These are phyloP conservation scores for Allolobophora icterica DNA, from an alignment of 2,888 invertebrate species.

Conservation along the genomic window DNA sequence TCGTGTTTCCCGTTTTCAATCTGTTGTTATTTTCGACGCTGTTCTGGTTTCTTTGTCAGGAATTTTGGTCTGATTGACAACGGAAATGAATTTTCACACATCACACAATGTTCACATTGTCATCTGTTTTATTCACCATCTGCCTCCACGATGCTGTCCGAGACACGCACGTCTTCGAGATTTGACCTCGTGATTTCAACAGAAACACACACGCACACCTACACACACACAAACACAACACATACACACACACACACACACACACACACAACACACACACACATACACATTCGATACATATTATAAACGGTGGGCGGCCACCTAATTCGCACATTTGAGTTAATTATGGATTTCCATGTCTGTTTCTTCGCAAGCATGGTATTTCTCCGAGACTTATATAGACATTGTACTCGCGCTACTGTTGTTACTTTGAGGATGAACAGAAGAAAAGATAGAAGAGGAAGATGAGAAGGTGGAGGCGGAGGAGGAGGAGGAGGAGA, in stretches of 20 bases:
- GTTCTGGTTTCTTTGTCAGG: neutral
- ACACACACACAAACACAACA: no score
- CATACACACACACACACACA: no score
- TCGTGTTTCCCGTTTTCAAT: neutral
- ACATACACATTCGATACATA: neutral
- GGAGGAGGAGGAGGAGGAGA: neutral
- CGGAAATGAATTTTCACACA: conserved; percentile 9
- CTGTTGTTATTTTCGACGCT: conserved; percentile 17
- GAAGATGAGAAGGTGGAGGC: no score
- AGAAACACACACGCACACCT: neutral
- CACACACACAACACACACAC: no score
- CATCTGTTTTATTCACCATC: neutral
- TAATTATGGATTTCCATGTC: neutral
- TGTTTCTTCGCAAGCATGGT: neutral
- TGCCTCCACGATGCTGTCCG: neutral
- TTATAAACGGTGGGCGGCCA: no score
- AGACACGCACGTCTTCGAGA: neutral
- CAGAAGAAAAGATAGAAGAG: neutral
- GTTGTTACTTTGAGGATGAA: neutral
- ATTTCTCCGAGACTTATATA: neutral
- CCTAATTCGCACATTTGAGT: neutral
- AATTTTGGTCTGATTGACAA: neutral
- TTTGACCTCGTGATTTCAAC: neutral
- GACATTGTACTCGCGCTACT: neutral
- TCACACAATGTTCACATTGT: neutral